These are phyloP conservation scores for Hedya salicella DNA, from an alignment of 2,888 invertebrate genomes.

Conservation along the genomic window DNA sequence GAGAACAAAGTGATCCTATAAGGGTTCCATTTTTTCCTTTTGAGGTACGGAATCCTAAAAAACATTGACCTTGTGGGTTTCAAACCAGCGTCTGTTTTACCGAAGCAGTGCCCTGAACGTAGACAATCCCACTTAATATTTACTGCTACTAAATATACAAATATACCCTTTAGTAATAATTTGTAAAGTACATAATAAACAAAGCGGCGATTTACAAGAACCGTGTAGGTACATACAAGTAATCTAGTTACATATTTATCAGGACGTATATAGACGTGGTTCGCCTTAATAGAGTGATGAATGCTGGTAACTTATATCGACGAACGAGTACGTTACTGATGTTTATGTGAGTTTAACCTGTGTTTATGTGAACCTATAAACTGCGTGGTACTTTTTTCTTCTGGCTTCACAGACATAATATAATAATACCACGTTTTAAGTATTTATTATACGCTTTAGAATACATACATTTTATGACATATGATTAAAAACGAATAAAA, in stretches of 20 bases:
- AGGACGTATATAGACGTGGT: slow-evolving; percentile 42
- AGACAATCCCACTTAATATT: not conserved
- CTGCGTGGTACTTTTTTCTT: not conserved
- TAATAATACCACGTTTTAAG: not conserved
- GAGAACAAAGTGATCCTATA: too few species aligned
- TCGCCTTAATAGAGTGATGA: slow-evolving; percentile 41
- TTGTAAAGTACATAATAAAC: slow-evolving; percentile 28
- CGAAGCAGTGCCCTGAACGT: too few species aligned
- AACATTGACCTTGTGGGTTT: too few species aligned
- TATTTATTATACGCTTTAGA: too few species aligned
- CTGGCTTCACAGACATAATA: not conserved
- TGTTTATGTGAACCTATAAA: slow-evolving; percentile 2
- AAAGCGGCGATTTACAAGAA: slow-evolving; percentile 45
- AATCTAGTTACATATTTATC: slow-evolving; percentile 46
- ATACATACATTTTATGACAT: too few species aligned
- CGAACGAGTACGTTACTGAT: slow-evolving; percentile 18
- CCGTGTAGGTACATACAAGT: slow-evolving; percentile 39
- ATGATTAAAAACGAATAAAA: too few species aligned
- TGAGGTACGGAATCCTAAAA: too few species aligned
- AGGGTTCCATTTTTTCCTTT: too few species aligned
- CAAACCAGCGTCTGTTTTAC: too few species aligned
- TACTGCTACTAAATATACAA: too few species aligned
- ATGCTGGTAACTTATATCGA: slow-evolving; percentile 36
- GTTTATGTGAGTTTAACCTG: slow-evolving; percentile 21
- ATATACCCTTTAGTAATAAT: not conserved